Conservation (phyloP, 2,113 vertebrate genomes). For the Burhinus bistriatus region DNA sequence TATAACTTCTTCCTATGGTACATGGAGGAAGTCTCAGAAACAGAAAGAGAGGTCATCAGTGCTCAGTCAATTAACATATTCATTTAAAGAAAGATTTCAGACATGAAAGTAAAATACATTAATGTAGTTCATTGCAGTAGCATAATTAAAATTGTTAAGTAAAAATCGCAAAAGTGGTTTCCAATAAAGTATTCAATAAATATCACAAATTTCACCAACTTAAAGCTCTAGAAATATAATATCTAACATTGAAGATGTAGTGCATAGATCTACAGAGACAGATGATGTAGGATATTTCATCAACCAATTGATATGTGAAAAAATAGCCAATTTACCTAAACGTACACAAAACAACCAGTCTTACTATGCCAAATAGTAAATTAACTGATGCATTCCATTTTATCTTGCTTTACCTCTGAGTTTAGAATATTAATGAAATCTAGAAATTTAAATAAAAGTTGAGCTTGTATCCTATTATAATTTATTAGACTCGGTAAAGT, state of each 20-base stretch:
- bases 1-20: neutral
- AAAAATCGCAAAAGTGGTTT: neutral
- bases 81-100: neutral
- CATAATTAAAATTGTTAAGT: neutral
- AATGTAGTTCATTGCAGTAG: neutral
- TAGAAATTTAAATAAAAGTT: neutral
- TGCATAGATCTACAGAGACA: neutral
- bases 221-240: neutral
- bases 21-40: neutral
- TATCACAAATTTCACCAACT: neutral
- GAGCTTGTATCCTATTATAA: neutral
- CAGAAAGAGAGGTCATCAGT: neutral
- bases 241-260: neutral
- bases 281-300: neutral
- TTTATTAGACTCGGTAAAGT: neutral
- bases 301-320: neutral
- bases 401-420: neutral
- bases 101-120: neutral
- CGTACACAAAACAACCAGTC: neutral
- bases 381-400: neutral
- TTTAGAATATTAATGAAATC: neutral
- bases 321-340: neutral
- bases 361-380: neutral
- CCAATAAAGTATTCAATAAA: neutral
- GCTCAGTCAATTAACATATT: neutral